Evolutionary conservation across 2,888 invertebrate species (phyloP), one percentile per base, ranked within the genome.

Genomic region (Xiphydria camelus): DNA sequence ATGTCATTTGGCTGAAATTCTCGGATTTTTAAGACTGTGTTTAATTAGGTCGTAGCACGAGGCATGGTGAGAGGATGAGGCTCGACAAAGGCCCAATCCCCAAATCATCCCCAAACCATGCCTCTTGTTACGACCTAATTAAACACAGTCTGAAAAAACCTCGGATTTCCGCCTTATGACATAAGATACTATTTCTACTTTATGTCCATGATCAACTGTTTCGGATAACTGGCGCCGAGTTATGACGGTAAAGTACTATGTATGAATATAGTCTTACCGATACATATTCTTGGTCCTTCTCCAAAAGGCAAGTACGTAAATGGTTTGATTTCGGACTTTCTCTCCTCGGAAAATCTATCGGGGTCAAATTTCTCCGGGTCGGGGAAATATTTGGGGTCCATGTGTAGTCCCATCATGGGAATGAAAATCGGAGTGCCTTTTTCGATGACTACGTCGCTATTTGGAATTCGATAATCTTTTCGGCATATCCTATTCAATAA

Each of bases 301-400:
- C 77, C 77, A 20, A 77, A 78, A 4, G 76, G 75, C 1, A 78
- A 53, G 41, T 73, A 77, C 2, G 68, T 60, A 31, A 64, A 64
- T 0, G 72, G 60, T 53, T 69, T 65, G 2, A 71, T 59, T 6
- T 59, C 48, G 14, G 53, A 47, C 2, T 58, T 53, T 20, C 68
- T 66, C 12, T 65, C 67, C 0, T 66, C 22, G n/a, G 53, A 63
- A 40, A 79, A 80, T 25, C 78, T 63, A 38, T 79, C 77, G 0
- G 79, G 79, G 22, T 75, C 70, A 45, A 77, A 80, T 46, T 64
- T 61, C 1, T 66, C 45, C 1, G 79, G 79, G 32, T 79, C 60
- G 2, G 76, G 69, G 57, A 74, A 79, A 43, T 75, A 70, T 9
- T 74, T 62, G 0, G 76, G 70, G 61, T 79, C 78, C 31, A 70